Percentiles rank a stretch among this genome's conserved stretches.
Conservation (phyloP, 37 sponge, comb jelly and placozoan species). For the Bolinopsis microptera region DNA sequence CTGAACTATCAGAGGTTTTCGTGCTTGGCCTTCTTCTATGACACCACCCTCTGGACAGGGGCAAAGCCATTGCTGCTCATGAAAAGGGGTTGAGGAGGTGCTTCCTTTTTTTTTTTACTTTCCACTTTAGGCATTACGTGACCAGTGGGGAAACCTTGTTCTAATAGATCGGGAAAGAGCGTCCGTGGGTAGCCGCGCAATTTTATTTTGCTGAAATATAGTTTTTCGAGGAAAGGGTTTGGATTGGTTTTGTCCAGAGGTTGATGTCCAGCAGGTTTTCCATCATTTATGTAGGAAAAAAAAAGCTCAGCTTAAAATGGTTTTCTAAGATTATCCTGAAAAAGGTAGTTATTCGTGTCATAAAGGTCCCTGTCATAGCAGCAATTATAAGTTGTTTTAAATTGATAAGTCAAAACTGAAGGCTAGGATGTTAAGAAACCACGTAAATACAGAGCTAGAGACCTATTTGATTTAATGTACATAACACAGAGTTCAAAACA, state of each 20-base stretch:
- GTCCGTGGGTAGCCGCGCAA: constrained; percentile 30
- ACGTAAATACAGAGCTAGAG: no score
- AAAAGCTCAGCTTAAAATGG: constrained; percentile 84
- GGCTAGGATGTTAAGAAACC: no score
- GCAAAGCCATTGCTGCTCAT: constrained; percentile 63
- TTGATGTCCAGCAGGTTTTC: constrained; percentile 85
- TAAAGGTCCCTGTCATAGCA: no score
- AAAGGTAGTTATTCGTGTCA: no score
- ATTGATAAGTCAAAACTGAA: no score
- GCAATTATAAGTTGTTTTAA: no score
- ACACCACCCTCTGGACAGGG: constrained; percentile 79
- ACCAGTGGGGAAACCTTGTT: constrained; percentile 52
- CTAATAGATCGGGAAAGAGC: not conserved
- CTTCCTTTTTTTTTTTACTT: no score
- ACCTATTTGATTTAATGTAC: no score
- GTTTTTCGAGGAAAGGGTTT: constrained; percentile 75
- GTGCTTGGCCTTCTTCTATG: constrained; percentile 85
- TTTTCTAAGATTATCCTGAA: constrained; percentile 55
- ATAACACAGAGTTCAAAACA: no score
- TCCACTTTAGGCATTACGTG: constrained; percentile 21
- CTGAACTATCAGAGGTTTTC: constrained; percentile 86
- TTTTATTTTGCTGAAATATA: constrained; percentile 72
- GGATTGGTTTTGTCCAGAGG: constrained; percentile 80
- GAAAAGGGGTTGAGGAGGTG: no score
- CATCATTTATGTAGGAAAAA: constrained; percentile 80